Conservation (phyloP, 2,113 vertebrate species). For the Sinocyclocheilus anshuiensis region DNA sequence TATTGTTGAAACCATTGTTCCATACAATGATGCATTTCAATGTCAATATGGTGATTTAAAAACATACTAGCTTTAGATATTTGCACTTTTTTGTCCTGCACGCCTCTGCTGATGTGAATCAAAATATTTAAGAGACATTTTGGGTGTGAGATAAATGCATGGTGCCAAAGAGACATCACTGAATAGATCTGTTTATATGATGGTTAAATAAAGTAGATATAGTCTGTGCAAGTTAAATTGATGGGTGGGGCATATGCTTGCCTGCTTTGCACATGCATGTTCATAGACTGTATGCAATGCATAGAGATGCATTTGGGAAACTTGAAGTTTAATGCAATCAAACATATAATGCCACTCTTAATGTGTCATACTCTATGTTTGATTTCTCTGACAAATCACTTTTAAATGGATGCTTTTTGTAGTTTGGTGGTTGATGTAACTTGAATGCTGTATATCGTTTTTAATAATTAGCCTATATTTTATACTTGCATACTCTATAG, state of each 20-base stretch:
- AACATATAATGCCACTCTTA: background rate
- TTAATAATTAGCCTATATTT: background rate
- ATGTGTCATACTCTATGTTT: background rate
- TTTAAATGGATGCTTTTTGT: background rate
- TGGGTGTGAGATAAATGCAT: background rate
- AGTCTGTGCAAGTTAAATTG: background rate
- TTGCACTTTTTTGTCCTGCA: conserved; percentile 25
- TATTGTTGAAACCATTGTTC: conserved; percentile 34
- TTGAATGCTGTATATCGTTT: background rate
- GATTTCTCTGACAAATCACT: background rate
- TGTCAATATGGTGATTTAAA: conserved; percentile 14
- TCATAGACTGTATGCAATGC: conserved; percentile 24
- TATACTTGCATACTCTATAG: background rate
- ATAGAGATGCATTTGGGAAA: background rate
- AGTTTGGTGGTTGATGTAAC: background rate
- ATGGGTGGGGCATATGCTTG: conserved; percentile 17
- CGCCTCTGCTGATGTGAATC: background rate
- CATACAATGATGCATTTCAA: conserved; percentile 23
- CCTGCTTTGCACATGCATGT: conserved; percentile 25
- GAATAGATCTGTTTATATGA: background rate
- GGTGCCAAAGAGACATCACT: background rate
- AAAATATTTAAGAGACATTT: background rate
- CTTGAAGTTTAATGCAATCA: background rate
- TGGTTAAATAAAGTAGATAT: background rate
- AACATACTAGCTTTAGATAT: conserved; percentile 3